Base-by-base conservation (phyloP, 2,888 invertebrate genomes). In the Holacanthella duospinosa region DNA sequence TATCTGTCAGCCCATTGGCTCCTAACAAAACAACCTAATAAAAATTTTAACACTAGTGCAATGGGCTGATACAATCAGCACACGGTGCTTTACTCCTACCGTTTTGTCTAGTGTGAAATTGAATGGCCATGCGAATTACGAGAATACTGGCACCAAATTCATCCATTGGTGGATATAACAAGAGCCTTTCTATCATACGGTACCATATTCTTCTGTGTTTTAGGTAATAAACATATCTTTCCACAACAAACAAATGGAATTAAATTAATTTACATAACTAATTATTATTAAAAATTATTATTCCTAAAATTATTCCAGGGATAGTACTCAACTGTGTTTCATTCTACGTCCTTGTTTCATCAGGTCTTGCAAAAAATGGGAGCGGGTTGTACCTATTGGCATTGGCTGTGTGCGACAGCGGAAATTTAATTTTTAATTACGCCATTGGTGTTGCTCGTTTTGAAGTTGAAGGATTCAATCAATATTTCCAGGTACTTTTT, bases 101-200 rank as follows among this genome's bases (percentile, higher is more conserved):
- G 9, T 60, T 27, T 24, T 67, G 56, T 16, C 29, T n/a, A 68
- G 62, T 68, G 68, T 62, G 68, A 70, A 43, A 55, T 53, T 28
- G 63, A 64, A 12, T 77, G 76, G 75, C 77, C 77, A 16, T 77
- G 77, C 61, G 76, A 76, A 68, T 73, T 75, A 6, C 72, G 77
- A 29, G 69, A 70, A 56, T 76, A 76, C 65, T 77, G 77, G 76
- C 58, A 75, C 6, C 67, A 71, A 12, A 61, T 71, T 2, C 74
- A 74, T 56, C 73, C 74, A 0, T 75, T 77, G 48, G 75, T 77
- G 29, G 71, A 65, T 53, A 59, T 74, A 27, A 76, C 76, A 19
- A 73, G 75, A 25, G 74, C 74, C 62, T 64, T 77, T 26, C 69
- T 77, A 25, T 70, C 74, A 54, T 76, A 77, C 53, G 74, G 76